Evolutionary conservation across 1,140 invertebrate genomes (phyloP).

Genomic region (Ladona fulva): DNA sequence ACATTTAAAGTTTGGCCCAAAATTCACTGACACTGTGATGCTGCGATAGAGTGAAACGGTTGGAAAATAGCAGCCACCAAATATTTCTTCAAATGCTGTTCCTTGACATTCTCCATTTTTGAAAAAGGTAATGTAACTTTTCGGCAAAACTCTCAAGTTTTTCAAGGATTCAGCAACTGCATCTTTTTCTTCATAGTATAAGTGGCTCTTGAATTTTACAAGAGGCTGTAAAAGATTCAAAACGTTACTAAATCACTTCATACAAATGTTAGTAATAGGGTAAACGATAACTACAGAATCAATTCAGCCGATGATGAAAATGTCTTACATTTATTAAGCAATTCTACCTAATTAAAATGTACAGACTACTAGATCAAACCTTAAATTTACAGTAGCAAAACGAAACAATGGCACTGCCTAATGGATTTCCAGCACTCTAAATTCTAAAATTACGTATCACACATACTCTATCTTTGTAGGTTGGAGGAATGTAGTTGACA

Average conservation of each 20-base stretch:
- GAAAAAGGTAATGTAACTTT: conserved; percentile 85
- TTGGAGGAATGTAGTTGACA: conserved; percentile 66
- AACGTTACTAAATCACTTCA: too few species aligned
- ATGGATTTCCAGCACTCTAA: too few species aligned
- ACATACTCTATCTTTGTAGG: conserved; percentile 85
- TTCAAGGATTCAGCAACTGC: conserved; percentile 78
- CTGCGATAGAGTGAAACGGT: conserved; percentile 87
- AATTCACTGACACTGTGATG: conserved; percentile 85
- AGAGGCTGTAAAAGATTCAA: conserved; percentile 54
- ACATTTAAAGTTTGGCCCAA: conserved; percentile 90
- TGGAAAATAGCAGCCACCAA: conserved; percentile 89
- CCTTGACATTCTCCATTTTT: conserved; percentile 87
- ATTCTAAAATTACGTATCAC: too few species aligned
- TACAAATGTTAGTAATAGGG: conserved; percentile 15
- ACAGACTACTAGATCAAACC: too few species aligned
- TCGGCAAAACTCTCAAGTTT: conserved; percentile 57
- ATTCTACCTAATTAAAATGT: too few species aligned
- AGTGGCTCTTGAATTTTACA: conserved; percentile 94
- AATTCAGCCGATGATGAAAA: too few species aligned
- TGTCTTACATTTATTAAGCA: too few species aligned
- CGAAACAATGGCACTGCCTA: too few species aligned
- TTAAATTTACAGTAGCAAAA: too few species aligned
- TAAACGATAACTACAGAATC: too few species aligned
- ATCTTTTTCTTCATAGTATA: conserved; percentile 98
- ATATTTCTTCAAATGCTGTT: conserved; percentile 76